Conservation (phyloP, 2,797 vertebrate species). For the Dendrocincla tyrannina region DNA sequence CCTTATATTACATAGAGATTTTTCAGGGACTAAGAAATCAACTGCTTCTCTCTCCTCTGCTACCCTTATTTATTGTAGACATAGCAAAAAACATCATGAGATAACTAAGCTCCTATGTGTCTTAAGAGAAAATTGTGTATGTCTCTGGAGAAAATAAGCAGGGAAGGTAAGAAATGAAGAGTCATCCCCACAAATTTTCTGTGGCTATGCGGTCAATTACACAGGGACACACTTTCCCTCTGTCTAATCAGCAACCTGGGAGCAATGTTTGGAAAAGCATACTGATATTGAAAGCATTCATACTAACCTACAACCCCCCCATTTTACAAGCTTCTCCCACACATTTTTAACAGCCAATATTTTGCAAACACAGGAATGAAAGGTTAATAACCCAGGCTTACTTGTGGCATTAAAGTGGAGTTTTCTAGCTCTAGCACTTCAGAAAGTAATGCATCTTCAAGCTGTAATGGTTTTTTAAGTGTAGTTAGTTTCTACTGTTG, state of each 20-base stretch:
- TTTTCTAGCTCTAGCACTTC: not conserved
- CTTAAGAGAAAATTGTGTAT: not conserved
- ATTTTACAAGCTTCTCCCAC: not conserved
- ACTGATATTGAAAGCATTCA: not conserved
- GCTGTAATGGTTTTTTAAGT: not conserved
- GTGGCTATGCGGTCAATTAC: not conserved
- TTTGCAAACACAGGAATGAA: not conserved
- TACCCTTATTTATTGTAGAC: not conserved
- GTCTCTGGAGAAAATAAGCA: not conserved
- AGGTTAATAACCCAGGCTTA: not conserved
- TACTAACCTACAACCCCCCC: not conserved
- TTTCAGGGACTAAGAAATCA: not conserved
- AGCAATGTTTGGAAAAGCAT: not conserved
- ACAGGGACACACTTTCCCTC: not conserved
- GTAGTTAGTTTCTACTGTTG: not conserved
- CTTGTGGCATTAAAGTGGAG: not conserved
- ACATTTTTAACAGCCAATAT: not conserved
- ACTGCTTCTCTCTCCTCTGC: not conserved
- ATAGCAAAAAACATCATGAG: not conserved
- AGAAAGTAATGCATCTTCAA: not conserved
- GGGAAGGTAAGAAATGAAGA: not conserved
- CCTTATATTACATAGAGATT: not conserved
- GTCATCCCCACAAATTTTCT: not conserved
- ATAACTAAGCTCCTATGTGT: not conserved
- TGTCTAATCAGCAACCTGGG: not conserved